Base-by-base conservation (phyloP, 2,797 vertebrate species). In the Ispidina lecontei region DNA sequence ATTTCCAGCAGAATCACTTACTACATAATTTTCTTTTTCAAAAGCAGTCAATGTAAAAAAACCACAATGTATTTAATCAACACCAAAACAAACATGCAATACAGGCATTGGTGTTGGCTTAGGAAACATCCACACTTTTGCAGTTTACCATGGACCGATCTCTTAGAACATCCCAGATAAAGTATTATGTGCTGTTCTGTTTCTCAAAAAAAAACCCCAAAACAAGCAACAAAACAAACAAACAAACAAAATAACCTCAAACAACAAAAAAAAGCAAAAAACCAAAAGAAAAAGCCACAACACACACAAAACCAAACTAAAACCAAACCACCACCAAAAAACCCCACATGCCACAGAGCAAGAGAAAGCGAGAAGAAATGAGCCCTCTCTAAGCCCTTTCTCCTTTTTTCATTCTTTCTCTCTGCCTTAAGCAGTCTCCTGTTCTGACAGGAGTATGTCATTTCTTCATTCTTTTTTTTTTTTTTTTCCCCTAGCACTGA, bases 341-440 rank as follows among this genome's bases (percentile, higher is more conserved):
- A 52, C 1, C 2, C 15, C 18, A 35, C 69, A 59, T 55, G 3
- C 68, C 43, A 89, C 68, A 72, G 35, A 82, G 41, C 31, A 79
- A 64, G 78, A 74, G 17, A 21, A 2, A 83, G 37, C 13, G 35
- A 44, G 19, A 70, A 92, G 65, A 91, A 85, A 79, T 22, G 60
- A 90, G 86, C 80, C 37, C 69, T 89, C 31, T 76, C 49, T 87
- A 49, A 54, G 72, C 83, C 83, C 93, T 84, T 89, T 91, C 85
- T 83, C 69, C 63, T 71, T 86, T 93, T 87, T 93, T 90, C 68
- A 67, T 93, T 91, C 90, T 94, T 82, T 91, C 81, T 70, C 85
- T 84, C 81, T 87, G 94, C 97, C 95, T 96, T 92, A 67, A 97
- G 96, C 95, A 93, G 80, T 91, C 86, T 94, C 75, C 81, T 94